phyloP scores from a whole-genome alignment of 2,797 vertebrate genomes.

The Peromyscus melanophrys region DNA sequence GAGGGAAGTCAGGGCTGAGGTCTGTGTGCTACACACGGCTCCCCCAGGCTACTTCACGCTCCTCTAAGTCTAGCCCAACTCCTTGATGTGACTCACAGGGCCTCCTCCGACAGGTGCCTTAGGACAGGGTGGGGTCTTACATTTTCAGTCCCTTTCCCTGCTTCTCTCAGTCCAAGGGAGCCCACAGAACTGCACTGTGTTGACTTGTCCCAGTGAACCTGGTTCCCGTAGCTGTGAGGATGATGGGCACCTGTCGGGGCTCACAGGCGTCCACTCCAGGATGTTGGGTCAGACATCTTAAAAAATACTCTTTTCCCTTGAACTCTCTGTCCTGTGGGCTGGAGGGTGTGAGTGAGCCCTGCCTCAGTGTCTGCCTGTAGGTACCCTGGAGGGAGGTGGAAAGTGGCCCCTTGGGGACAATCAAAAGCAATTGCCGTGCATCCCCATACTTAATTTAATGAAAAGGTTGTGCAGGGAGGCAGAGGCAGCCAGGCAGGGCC shows the following conservation, averaged over 20 bases:
- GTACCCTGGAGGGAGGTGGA: conserved; percentile 20
- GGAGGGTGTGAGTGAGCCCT: not conserved
- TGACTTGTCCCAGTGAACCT: not conserved
- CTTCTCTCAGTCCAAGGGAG: not conserved
- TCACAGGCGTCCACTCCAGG: not conserved
- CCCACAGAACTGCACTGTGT: not conserved
- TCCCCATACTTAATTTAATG: conserved; percentile 69
- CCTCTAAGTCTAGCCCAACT: not conserved
- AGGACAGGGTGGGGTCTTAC: not conserved
- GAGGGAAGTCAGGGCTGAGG: not conserved
- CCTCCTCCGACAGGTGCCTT: not conserved
- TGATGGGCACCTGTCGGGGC: not conserved
- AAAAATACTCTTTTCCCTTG: not conserved
- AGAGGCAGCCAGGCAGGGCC: conserved; percentile 45
- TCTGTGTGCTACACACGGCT: not conserved
- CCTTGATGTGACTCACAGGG: not conserved
- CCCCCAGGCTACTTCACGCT: accelerated
- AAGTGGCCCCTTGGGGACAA: conserved; percentile 20
- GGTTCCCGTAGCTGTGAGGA: not conserved
- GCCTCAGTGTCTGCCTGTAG: not conserved
- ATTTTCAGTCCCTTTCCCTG: too few relatives aligned
- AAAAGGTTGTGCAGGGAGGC: conserved; percentile 53
- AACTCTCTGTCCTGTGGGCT: not conserved
- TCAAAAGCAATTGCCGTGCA: conserved; percentile 28
- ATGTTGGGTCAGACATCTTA: not conserved